Conservation (phyloP, 2,888 invertebrate genomes). For the Morinoia aosen region DNA sequence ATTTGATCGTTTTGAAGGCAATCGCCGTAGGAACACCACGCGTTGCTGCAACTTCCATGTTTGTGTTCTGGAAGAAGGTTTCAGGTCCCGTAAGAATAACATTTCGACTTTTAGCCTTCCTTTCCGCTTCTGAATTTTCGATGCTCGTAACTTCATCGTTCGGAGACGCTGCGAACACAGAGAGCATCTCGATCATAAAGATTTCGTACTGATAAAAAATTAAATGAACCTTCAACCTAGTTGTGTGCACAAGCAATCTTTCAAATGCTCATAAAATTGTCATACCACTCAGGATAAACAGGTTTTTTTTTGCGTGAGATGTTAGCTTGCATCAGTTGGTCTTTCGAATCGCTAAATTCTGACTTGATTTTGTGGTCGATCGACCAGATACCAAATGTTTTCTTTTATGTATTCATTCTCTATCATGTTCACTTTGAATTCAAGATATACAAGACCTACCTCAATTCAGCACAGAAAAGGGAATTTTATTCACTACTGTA, state of each 20-base stretch:
- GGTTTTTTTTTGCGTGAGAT: background rate
- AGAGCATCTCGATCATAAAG: background rate
- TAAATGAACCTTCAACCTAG: background rate
- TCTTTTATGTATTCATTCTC: background rate
- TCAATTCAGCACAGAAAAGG: background rate
- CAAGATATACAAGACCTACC: background rate
- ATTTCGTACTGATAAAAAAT: background rate
- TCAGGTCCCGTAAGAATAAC: background rate
- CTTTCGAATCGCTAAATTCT: background rate
- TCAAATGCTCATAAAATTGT: too few species aligned
- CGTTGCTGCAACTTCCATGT: background rate
- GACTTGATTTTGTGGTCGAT: background rate
- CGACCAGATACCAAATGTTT: background rate
- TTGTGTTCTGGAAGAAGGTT: background rate
- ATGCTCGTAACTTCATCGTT: background rate
- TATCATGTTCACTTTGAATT: background rate
- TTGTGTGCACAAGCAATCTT: background rate
- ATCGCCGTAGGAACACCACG: background rate
- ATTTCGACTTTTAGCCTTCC: background rate
- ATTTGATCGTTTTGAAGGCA: background rate
- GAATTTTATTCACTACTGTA: too few species aligned
- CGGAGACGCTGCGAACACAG: background rate
- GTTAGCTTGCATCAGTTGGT: background rate
- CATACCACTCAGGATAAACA: background rate
- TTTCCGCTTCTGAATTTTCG: background rate